Conservation (phyloP, 2,113 vertebrate species). For the Harpagus bidentatus region DNA sequence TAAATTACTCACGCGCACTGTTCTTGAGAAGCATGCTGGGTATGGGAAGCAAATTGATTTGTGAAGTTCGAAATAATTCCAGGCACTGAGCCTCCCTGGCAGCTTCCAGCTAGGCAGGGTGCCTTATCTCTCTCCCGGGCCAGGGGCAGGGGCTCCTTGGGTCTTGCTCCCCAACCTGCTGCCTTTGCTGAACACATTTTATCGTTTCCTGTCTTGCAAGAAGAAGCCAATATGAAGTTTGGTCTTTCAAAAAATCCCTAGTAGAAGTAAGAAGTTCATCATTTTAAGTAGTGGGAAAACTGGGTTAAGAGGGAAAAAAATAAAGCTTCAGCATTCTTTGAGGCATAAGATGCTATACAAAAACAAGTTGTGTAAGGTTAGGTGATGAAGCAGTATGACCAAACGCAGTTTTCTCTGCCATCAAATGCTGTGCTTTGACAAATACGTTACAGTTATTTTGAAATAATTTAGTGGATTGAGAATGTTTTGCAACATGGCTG, state of each 20-base stretch:
- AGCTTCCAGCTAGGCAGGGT: background rate
- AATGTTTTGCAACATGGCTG: background rate
- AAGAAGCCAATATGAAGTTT: background rate
- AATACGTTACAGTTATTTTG: background rate
- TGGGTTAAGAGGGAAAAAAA: background rate
- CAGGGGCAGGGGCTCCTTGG: rapidly evolving
- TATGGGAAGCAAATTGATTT: background rate
- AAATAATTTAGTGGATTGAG: background rate
- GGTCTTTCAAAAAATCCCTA: background rate
- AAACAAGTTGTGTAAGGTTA: background rate
- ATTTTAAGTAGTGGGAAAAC: background rate
- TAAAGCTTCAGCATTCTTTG: background rate
- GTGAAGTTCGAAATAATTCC: background rate
- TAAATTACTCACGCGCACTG: rapidly evolving
- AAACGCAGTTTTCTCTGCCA: background rate
- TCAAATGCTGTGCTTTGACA: background rate
- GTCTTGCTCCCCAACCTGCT: rapidly evolving
- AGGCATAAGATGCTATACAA: background rate
- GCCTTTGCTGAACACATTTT: background rate
- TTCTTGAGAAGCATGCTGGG: background rate
- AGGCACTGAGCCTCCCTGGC: background rate
- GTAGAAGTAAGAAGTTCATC: background rate
- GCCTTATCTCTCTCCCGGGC: rapidly evolving
- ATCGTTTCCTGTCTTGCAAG: background rate
- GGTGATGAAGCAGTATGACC: background rate